Base-by-base conservation (phyloP, 2,797 vertebrate genomes). In the Enteromius anoplus region DNA sequence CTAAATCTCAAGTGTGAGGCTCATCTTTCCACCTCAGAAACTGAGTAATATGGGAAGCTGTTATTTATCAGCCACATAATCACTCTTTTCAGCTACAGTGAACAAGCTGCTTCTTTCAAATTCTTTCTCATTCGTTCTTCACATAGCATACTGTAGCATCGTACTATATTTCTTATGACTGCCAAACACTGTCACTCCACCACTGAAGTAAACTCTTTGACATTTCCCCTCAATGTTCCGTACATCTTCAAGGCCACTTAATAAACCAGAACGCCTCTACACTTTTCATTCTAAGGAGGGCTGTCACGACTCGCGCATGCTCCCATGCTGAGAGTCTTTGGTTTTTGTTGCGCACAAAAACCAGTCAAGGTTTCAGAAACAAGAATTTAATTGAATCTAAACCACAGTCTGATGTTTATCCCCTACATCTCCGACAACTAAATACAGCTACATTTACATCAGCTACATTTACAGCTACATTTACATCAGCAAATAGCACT, bases 241-340 rank as follows among this genome's bases (percentile, higher is more conserved):
- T n/a, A 77, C 83, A 78, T 80, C 37, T 80, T 86, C 87, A 88
- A 86, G 87, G 87, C 83, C 78, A 83, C 73, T 85, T 78, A 37
- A 49, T 79, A 62, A 72, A 83, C 42, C 49, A 68, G 49, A 81
- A 82, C 68, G 73, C 85, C 87, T 84, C 85, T 71, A 42, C 66
- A 45, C 21, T 83, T 82, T 83, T 42, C 80, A 83, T 81, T 70
- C 78, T 70, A 86, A 49, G 26, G 62, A 65, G 23, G 60, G 71
- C 26, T 75, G 85, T 88, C 87, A 88, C 85, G 85, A 88, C 80
- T 80, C 53, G 8, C 40, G 10, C 78, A 47, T 10, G 47, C 62
- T 42, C 12, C 51, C 68, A 2, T 23, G 37, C 37, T 49, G 21
- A 60, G 53, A 79, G 26, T 73, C 47, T 66, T 32, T 34, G 72